Evolutionary conservation across 2,113 vertebrate genomes (phyloP).

Genomic region (Pongo pygmaeus): DNA sequence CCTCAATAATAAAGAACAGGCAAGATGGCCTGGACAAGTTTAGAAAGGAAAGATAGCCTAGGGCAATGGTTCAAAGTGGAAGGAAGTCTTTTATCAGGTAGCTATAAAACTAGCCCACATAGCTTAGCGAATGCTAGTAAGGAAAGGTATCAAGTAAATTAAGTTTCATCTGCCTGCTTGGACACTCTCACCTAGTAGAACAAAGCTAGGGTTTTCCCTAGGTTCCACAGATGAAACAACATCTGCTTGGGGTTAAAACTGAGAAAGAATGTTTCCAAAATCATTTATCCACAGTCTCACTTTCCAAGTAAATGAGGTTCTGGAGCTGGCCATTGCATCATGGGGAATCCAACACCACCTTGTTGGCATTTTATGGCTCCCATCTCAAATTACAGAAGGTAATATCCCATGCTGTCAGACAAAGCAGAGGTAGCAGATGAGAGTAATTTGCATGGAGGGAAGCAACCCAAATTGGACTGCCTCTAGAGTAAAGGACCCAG

Average conservation of each 20-base stretch:
- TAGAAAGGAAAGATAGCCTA: slow-evolving; percentile 16
- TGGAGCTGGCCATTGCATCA: not conserved
- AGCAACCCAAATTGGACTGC: not conserved
- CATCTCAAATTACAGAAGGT: not conserved
- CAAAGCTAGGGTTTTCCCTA: not conserved
- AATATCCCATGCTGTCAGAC: not conserved
- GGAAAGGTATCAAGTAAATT: not conserved
- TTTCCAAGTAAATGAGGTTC: slow-evolving; percentile 11
- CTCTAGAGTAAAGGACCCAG: not conserved
- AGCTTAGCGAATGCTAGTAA: not conserved
- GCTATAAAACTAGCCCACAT: not conserved
- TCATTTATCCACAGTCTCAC: not conserved
- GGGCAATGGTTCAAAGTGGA: slow-evolving; percentile 30
- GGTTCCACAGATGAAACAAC: not conserved
- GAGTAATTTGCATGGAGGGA: not conserved
- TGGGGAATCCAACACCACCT: not conserved
- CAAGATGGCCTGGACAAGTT: not conserved
- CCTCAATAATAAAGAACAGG: slow-evolving; percentile 33
- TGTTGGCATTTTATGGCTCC: not conserved
- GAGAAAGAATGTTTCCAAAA: not conserved
- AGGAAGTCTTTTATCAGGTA: slow-evolving; percentile 33
- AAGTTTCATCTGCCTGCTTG: not conserved
- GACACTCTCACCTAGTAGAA: not conserved
- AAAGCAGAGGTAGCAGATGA: not conserved
- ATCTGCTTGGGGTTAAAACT: not conserved